Evolutionary conservation across 1,140 invertebrate genomes (phyloP), one percentile per base, ranked within the genome.

Genomic region (Ectropis grisescens): DNA sequence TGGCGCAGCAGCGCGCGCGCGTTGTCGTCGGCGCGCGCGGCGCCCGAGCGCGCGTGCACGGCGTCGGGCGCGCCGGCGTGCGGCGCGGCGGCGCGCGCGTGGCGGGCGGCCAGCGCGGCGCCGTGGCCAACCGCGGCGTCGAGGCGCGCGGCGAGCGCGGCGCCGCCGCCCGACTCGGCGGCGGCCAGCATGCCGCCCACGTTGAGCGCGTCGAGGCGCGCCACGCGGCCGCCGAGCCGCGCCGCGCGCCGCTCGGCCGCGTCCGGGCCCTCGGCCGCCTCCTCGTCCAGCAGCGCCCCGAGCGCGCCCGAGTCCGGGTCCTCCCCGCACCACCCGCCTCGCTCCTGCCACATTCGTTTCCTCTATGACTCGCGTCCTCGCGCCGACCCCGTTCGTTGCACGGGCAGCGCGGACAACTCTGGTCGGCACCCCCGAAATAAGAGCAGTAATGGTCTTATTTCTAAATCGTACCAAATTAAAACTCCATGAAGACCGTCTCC

Each of bases 161-260:
- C 59, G 22, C 66, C 68, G 8, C 65, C 70, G 24, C 62, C 59
- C 38, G 69, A 64, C 4, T 66, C 69, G 39, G 69, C 72, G 10
- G 69, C 70, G 11, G 72, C 70, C 15, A 75, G 54, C 69, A 78
- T 75, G 39, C 68, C 72, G 25, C 40, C 62, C 25, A 78, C 72
- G 44, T 78, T 78, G 39, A 69, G 57, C 12, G 68, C 67, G 37
- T 78, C 72, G 11, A 75, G 68, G 1, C 52, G 48, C 16, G 68
- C 66, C 12, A 70, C 42, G n/a, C 58, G 52, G 26, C 58, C 58
- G 10, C 37, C 67, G 1, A 78, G 53, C 0, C 55, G 52, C 16
- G 57, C 58, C 37, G 65, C 71, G 35, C 69, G 60, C 12, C 47
- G 44, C 58, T 74, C 69, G 10, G 70, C 65, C 36, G 71, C 70